Percentiles rank a stretch among this genome's conserved stretches.
These are phyloP conservation scores for Epicauta chinensis DNA, from an alignment of 1,140 invertebrate genomes.

Conservation along the genomic window DNA sequence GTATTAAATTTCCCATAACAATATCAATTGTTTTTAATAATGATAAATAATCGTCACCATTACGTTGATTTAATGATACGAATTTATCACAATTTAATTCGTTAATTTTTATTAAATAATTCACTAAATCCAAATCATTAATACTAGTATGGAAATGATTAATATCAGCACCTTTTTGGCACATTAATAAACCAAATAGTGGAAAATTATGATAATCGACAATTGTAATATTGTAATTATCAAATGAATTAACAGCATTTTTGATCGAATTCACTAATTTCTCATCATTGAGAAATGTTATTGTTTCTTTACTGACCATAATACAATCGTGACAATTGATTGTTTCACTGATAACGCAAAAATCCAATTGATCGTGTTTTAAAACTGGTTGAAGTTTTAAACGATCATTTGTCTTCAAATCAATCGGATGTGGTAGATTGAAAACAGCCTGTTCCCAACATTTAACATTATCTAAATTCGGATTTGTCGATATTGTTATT, in stretches of 20 bases:
- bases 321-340: conserved; percentile 33
- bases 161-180: conserved; percentile 39
- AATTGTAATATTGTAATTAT: conserved; percentile 36
- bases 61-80: no score
- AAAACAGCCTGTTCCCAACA: conserved; percentile 77
- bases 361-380: conserved; percentile 33
- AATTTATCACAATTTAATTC: conserved; percentile 27
- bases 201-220: conserved; percentile 47
- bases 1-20: conserved; percentile 1
- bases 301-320: conserved; percentile 43
- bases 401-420: conserved; percentile 39
- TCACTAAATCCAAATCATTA: conserved; percentile 39
- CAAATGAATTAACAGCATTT: conserved; percentile 39
- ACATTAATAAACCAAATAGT: conserved; percentile 45
- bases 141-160: conserved; percentile 41
- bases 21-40: conserved; percentile 1
- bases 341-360: conserved; percentile 3
- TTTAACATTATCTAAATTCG: conserved; percentile 45
- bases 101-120: conserved; percentile 40
- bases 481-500: conserved; percentile 51
- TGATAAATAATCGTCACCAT: conserved; percentile 22
- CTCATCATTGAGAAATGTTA: conserved; percentile 52
- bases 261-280: conserved; percentile 43
- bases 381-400: conserved; percentile 44
- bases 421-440: conserved; percentile 43